A percentile compares a stretch with the other conserved stretches of the same genome.
Conservation (phyloP, 1,140 invertebrate genomes). For the Stratiolaelaps scimitus region DNA sequence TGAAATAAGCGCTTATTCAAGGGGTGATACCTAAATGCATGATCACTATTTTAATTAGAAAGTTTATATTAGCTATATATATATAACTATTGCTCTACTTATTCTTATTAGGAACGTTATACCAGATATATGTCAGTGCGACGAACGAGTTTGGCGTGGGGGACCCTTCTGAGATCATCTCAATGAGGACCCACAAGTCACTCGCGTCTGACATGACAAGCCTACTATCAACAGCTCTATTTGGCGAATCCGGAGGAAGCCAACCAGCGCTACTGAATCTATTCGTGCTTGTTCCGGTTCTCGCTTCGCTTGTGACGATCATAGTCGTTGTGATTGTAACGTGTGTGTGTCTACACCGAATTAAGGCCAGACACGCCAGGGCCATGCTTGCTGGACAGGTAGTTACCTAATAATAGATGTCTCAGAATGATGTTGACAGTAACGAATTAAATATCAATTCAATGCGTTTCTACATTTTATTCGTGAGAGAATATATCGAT, state of each 20-base stretch:
- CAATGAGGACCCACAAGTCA: constrained; percentile 32
- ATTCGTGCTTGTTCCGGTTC: constrained; percentile 35
- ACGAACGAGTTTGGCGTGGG: constrained; percentile 36
- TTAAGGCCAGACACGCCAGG: constrained; percentile 3
- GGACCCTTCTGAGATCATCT: constrained; percentile 35
- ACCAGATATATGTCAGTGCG: constrained; percentile 36
- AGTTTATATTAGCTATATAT: too few relatives aligned
- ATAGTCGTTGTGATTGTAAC: constrained; percentile 35
- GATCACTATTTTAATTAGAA: too few relatives aligned
- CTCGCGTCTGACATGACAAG: constrained; percentile 14
- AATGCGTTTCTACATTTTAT: too few relatives aligned
- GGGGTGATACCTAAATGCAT: too few relatives aligned
- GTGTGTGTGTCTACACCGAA: constrained; percentile 33
- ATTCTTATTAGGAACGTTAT: constrained; percentile 31
- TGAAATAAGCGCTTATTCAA: too few relatives aligned
- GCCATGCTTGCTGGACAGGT: constrained; percentile 20
- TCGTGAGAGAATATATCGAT: too few relatives aligned
- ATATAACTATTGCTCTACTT: not conserved
- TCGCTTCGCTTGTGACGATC: constrained; percentile 35
- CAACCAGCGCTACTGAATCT: constrained; percentile 31
- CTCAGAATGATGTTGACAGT: too few relatives aligned
- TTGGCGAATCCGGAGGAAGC: constrained; percentile 4
- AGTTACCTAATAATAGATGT: too few relatives aligned
- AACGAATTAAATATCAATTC: too few relatives aligned
- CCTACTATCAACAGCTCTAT: constrained; percentile 1